Evolutionary conservation across 2,797 vertebrate genomes (phyloP).

Genomic region (Rhabdomys pumilio): DNA sequence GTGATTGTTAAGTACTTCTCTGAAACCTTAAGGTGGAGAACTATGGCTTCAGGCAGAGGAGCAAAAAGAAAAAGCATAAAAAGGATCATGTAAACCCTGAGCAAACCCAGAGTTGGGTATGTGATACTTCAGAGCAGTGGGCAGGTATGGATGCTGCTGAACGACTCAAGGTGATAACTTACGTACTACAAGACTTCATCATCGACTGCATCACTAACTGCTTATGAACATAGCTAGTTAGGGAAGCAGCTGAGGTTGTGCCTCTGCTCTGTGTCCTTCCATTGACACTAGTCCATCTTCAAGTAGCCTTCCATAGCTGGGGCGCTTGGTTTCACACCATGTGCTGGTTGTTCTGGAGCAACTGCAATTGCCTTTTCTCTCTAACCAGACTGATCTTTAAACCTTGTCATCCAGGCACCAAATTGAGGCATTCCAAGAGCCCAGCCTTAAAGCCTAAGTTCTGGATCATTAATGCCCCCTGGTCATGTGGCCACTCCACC

Average conservation of each 20-base stretch:
- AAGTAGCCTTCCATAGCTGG: not conserved
- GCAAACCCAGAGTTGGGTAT: not conserved
- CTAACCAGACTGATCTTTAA: slow-evolving; percentile 8
- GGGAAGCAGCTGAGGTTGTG: not conserved
- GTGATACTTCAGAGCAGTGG: not conserved
- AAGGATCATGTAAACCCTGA: not conserved
- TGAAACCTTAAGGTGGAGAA: not conserved
- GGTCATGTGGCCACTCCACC: not conserved
- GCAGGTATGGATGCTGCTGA: not conserved
- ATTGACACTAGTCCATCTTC: not conserved
- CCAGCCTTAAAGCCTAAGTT: not conserved
- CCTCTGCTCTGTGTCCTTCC: not conserved
- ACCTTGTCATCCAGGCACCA: not conserved
- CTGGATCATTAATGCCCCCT: not conserved
- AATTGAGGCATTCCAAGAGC: not conserved
- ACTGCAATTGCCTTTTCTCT: not conserved
- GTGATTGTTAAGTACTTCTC: not conserved
- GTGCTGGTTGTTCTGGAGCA: not conserved
- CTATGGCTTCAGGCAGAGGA: not conserved
- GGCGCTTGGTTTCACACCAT: not conserved
- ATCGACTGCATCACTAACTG: not conserved
- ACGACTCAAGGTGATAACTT: not conserved
- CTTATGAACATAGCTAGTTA: not conserved
- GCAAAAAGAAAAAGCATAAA: not conserved
- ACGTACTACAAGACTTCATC: not conserved